These are phyloP conservation scores for Pipra filicauda DNA, from an alignment of 2,113 vertebrate species.

Conservation along the genomic window DNA sequence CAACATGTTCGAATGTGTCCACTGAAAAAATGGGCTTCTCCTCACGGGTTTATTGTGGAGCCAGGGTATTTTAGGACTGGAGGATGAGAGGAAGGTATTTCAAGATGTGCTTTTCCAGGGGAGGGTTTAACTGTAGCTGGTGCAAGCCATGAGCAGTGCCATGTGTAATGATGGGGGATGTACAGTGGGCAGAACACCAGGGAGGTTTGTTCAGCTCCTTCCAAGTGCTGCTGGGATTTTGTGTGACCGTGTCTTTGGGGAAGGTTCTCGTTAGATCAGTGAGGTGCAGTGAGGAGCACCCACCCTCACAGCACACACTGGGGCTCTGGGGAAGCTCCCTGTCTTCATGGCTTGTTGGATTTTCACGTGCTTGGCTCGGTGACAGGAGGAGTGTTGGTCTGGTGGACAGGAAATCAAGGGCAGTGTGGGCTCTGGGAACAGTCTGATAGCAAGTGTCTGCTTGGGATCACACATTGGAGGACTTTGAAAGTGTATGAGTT, in stretches of 20 bases:
- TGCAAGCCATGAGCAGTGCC: not conserved
- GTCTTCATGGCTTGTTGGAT: not conserved
- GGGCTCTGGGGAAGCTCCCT: not conserved
- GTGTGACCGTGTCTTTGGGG: not conserved
- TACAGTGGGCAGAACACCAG: fast-evolving
- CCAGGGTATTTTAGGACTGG: fast-evolving
- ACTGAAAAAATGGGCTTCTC: not conserved
- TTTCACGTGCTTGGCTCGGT: fast-evolving
- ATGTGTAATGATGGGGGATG: fast-evolving
- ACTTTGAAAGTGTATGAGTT: not conserved
- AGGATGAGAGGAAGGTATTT: not conserved
- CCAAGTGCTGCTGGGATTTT: fast-evolving
- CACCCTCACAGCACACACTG: fast-evolving
- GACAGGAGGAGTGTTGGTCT: not conserved
- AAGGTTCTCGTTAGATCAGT: not conserved
- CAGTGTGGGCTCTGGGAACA: not conserved
- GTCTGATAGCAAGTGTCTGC: not conserved
- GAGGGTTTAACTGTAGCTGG: not conserved
- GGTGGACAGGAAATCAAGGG: fast-evolving
- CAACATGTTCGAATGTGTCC: not conserved
- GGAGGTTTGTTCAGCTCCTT: not conserved
- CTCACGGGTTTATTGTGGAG: not conserved
- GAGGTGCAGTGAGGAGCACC: fast-evolving
- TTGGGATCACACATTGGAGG: not conserved
- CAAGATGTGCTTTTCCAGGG: not conserved